These are phyloP conservation scores for Upupa epops DNA, from an alignment of 2,113 vertebrate species.

Conservation along the genomic window DNA sequence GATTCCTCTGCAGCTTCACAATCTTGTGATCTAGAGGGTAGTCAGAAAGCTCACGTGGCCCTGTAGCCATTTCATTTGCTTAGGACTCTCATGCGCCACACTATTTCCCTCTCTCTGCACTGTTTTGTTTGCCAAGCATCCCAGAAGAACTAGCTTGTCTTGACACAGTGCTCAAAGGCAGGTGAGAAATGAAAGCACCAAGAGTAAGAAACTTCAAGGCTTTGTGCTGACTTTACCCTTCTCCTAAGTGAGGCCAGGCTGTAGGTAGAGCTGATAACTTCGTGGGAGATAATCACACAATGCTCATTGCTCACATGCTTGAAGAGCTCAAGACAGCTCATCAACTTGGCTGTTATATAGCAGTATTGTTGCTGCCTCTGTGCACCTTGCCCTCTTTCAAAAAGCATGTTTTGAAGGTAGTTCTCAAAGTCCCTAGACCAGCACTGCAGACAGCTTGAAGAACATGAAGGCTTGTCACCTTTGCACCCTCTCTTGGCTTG, in stretches of 20 bases:
- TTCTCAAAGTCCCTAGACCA: background rate
- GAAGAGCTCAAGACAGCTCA: background rate
- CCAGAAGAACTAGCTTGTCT: background rate
- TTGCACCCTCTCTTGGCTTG: background rate
- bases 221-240: background rate
- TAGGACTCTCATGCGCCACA: background rate
- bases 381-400: background rate
- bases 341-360: background rate
- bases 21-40: background rate
- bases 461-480: background rate
- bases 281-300: background rate
- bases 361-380: background rate
- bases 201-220: background rate
- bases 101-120: background rate
- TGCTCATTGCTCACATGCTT: background rate
- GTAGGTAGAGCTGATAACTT: background rate
- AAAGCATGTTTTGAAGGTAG: background rate
- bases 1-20: background rate
- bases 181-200: background rate
- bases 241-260: background rate
- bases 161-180: background rate
- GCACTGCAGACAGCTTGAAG: background rate
- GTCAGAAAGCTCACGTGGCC: background rate
- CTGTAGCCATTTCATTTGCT: background rate
- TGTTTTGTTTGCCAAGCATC: background rate